A percentile compares a stretch with the other conserved stretches of the same genome.
These are phyloP conservation scores for Monomorium pharaonis DNA, from an alignment of 1,140 invertebrate species.

Conservation along the genomic window DNA sequence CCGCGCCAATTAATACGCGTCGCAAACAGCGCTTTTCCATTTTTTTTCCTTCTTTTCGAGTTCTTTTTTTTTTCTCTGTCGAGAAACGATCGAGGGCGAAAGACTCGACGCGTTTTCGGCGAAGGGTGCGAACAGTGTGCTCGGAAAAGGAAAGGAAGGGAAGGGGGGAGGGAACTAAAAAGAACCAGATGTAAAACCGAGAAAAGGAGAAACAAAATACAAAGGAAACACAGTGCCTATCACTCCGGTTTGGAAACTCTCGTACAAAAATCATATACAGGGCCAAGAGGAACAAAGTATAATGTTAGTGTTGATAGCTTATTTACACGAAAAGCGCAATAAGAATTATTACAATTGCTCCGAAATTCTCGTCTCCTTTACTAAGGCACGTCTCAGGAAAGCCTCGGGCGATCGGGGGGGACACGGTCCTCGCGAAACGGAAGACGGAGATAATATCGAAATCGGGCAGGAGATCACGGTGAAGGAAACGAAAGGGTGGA, in stretches of 20 bases:
- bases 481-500: background rate
- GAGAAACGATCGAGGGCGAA: conserved; percentile 15
- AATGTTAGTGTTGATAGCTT: conserved; percentile 60
- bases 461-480: background rate
- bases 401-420: background rate
- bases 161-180: conserved; percentile 9
- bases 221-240: conserved; percentile 82
- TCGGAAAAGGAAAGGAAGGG: background rate
- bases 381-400: conserved; percentile 13
- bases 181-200: conserved; percentile 11
- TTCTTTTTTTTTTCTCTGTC: background rate
- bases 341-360: conserved; percentile 55
- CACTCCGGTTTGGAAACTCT: conserved; percentile 78
- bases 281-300: conserved; percentile 76
- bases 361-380: conserved; percentile 53
- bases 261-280: conserved; percentile 84
- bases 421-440: background rate
- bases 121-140: background rate
- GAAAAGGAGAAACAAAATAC: conserved; percentile 60
- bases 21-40: background rate
- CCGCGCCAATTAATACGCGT: conserved; percentile 30
- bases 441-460: background rate
- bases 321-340: conserved; percentile 56
- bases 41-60: background rate
- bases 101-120: conserved; percentile 18